A percentile compares a stretch with the other conserved stretches of the same genome.
Evolutionary conservation across 2,888 invertebrate genomes (phyloP).

Genomic region (Lysandra bellargus): DNA sequence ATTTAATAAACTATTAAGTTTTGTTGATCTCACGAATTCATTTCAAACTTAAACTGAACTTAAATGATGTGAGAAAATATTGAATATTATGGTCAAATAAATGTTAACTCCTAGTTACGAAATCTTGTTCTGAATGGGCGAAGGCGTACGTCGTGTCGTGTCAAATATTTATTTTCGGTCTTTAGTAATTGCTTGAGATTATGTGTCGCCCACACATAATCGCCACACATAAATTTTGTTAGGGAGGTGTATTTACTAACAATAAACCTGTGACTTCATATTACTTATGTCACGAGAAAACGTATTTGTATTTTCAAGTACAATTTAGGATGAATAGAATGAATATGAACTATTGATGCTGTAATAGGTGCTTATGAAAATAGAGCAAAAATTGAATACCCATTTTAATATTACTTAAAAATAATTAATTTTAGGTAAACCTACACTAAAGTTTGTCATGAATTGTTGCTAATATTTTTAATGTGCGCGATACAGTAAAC

Average conservation of each 20-base stretch:
- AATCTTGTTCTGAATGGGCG: background rate
- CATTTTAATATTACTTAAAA: no score
- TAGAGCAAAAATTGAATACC: no score
- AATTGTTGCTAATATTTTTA: no score
- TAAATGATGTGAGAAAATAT: background rate
- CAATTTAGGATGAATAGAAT: background rate
- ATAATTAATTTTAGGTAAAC: no score
- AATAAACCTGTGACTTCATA: background rate
- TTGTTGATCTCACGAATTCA: background rate
- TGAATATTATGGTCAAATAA: background rate
- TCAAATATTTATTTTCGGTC: constrained; percentile 1
- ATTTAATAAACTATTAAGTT: background rate
- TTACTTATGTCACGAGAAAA: background rate
- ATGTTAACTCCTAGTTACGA: background rate
- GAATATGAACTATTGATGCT: no score
- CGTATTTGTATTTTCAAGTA: background rate
- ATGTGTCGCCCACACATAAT: background rate
- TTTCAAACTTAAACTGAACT: background rate
- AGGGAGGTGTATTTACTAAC: background rate
- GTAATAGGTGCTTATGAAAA: no score
- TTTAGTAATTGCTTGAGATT: constrained; percentile 2
- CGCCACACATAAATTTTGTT: background rate
- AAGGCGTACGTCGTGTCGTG: background rate
- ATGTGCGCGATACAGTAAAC: no score
- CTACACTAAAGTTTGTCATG: background rate